phyloP scores from a whole-genome alignment of 2,113 vertebrate genomes.

The Sardina pilchardus region DNA sequence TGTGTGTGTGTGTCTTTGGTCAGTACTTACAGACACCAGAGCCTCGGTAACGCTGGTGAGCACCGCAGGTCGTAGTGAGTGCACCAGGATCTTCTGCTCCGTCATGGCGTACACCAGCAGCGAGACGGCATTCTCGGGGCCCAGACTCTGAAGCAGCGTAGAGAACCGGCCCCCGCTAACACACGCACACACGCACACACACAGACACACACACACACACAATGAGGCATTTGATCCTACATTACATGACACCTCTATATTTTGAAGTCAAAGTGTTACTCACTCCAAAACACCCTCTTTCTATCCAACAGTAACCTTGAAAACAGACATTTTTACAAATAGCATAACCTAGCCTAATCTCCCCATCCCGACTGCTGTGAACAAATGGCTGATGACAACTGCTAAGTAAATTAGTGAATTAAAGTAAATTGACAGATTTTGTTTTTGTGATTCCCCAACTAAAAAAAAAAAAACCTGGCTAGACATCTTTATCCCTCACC shows the following conservation, averaged over 20 bases:
- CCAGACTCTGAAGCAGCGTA: constrained; percentile 91
- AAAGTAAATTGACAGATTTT: too few species aligned
- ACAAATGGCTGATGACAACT: too few species aligned
- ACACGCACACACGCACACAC: constrained; percentile 26
- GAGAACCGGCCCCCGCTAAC: constrained; percentile 91
- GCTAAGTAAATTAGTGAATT: too few species aligned
- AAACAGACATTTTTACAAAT: too few species aligned
- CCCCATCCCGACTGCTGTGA: too few species aligned
- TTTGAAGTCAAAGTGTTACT: too few species aligned
- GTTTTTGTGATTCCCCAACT: too few species aligned
- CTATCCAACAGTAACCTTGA: too few species aligned
- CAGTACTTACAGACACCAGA: constrained; percentile 88
- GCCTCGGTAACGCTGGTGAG: constrained; percentile 98
- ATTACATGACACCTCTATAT: background rate
- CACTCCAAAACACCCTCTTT: too few species aligned
- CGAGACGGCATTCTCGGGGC: constrained; percentile 91
- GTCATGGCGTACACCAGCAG: constrained; percentile 94
- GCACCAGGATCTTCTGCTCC: constrained; percentile 97
- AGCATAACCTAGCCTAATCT: too few species aligned
- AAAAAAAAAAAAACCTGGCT: too few species aligned
- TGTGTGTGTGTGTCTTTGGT: background rate
- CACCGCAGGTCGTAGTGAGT: constrained; percentile 93
- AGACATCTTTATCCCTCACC: too few species aligned
- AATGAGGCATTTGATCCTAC: background rate
- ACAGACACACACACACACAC: constrained; percentile 5